A percentile compares a stretch with the other conserved stretches of the same genome.
Evolutionary conservation across 2,113 vertebrate genomes (phyloP).

Genomic region (Leptobrachium leishanense): DNA sequence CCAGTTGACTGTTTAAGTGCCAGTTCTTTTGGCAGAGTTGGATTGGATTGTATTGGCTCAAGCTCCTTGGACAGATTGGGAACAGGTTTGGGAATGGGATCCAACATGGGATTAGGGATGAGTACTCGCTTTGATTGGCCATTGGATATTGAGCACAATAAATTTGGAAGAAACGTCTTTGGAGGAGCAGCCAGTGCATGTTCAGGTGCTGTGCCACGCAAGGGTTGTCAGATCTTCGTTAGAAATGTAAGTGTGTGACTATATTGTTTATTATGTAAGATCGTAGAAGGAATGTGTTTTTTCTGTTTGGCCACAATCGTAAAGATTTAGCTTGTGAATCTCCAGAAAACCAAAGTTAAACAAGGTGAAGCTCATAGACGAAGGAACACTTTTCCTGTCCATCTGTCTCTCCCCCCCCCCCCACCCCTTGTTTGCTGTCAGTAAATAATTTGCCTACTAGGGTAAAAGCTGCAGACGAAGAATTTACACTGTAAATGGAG

Average conservation of each 20-base stretch:
- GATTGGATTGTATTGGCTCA: conserved; percentile 83
- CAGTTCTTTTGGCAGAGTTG: conserved; percentile 81
- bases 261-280: too few relatives aligned
- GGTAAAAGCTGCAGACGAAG: conserved; percentile 94
- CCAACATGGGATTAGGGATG: conserved; percentile 82
- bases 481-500: conserved; percentile 94
- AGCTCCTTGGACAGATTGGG: conserved; percentile 86
- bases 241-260: conserved; percentile 83
- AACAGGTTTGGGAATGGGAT: conserved; percentile 79
- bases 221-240: conserved; percentile 97
- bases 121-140: conserved; percentile 85
- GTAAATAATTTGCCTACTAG: conserved; percentile 30
- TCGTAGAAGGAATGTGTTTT: too few relatives aligned
- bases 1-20: conserved; percentile 87
- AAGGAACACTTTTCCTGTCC: too few relatives aligned
- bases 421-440: too few relatives aligned
- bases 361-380: too few relatives aligned
- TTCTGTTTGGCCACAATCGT: too few relatives aligned
- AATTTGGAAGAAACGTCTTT: conserved; percentile 84
- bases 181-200: conserved; percentile 75
- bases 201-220: conserved; percentile 71
- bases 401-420: too few relatives aligned
- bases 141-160: conserved; percentile 87
- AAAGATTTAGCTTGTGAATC: too few relatives aligned
- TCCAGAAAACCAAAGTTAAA: too few relatives aligned